Conservation (phyloP, 2,113 vertebrate species). For the Colossoma macropomum region DNA sequence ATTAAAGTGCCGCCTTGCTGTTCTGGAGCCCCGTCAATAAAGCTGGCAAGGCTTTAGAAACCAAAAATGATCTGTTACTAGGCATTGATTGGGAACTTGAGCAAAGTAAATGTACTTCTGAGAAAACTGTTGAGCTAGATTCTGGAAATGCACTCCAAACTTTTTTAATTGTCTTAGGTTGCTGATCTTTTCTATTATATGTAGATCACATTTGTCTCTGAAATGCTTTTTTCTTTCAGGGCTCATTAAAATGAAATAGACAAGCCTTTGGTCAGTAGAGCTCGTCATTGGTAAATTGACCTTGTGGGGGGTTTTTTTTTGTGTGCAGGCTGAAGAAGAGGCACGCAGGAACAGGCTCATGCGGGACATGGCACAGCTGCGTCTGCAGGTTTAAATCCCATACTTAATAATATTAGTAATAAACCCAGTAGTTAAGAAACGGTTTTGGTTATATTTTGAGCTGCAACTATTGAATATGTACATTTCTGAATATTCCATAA, state of each 20-base stretch:
- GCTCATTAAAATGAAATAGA: not conserved
- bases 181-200: not conserved
- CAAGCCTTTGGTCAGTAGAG: not conserved
- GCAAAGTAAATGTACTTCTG: not conserved
- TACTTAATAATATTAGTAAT: not conserved
- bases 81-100: constrained; percentile 20
- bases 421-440: not conserved
- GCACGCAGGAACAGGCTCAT: constrained; percentile 93
- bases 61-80: constrained; percentile 25
- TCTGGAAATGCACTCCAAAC: not conserved
- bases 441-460: too few relatives aligned
- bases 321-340: constrained; percentile 89
- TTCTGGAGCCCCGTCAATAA: constrained; percentile 46
- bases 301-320: constrained; percentile 1
- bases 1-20: constrained; percentile 59
- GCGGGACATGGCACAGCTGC: constrained; percentile 97
- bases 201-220: not conserved
- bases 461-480: not conserved
- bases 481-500: too few relatives aligned
- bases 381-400: constrained; percentile 84
- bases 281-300: not conserved
- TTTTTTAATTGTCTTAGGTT: not conserved
- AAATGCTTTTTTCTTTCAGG: not conserved
- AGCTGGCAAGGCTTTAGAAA: constrained; percentile 47
- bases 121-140: not conserved